Conservation (phyloP, 2,797 vertebrate genomes). For the Oreonectes daqikongensis region DNA sequence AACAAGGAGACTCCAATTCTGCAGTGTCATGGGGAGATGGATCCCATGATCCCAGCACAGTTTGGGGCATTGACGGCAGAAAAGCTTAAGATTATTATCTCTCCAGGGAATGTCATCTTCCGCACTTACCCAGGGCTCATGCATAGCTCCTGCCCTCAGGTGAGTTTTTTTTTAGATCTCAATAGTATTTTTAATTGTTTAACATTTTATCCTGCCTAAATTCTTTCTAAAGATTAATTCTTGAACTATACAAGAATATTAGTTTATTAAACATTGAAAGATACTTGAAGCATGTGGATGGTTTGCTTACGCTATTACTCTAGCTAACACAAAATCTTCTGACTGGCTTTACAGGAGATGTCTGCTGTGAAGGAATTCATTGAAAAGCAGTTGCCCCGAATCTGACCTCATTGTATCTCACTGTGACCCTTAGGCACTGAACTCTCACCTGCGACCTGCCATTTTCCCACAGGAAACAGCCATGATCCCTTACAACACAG, state of each 20-base stretch:
- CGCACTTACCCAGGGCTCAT: slow-evolving; percentile 86
- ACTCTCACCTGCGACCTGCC: slow-evolving; percentile 77
- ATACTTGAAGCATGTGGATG: no score
- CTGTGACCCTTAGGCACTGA: slow-evolving; percentile 75
- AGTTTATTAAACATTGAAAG: no score
- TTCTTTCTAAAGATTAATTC: no score
- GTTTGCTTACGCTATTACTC: neutral
- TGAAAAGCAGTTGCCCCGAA: slow-evolving; percentile 91
- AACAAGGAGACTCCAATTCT: slow-evolving; percentile 90
- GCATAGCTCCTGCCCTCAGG: slow-evolving; percentile 92
- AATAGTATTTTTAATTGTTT: no score
- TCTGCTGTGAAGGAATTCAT: slow-evolving; percentile 94
- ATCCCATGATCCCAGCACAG: slow-evolving; percentile 87
- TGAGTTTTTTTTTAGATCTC: slow-evolving; percentile 59
- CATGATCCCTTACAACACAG: slow-evolving; percentile 67
- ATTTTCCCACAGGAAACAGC: slow-evolving; percentile 82
- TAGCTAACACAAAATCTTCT: neutral
- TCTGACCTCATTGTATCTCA: slow-evolving; percentile 83
- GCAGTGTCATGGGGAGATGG: slow-evolving; percentile 93
- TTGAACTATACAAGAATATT: no score
- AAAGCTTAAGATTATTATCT: slow-evolving; percentile 87
- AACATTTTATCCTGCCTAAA: no score
- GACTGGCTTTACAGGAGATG: slow-evolving; percentile 86
- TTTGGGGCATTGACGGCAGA: slow-evolving; percentile 89
- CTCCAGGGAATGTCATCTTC: slow-evolving; percentile 86